A percentile compares a stretch with the other conserved stretches of the same genome.
Conservation (phyloP, 2,113 vertebrate species). For the Cacatua alba region DNA sequence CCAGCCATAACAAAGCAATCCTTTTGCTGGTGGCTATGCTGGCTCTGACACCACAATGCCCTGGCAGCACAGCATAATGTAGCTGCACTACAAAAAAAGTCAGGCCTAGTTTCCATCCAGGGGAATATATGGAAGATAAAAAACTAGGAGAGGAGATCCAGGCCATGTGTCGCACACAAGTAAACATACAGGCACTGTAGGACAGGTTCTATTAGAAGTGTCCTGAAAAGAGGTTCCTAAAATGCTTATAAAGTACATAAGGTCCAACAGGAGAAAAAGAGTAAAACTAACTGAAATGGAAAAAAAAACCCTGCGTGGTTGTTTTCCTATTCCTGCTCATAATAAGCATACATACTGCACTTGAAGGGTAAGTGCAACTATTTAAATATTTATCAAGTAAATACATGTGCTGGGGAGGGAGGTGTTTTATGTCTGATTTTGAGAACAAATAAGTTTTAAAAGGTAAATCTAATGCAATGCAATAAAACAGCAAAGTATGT, state of each 20-base stretch:
- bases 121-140: neutral
- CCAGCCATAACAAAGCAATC: neutral
- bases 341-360: neutral
- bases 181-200: accelerated
- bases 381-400: slow-evolving; percentile 66
- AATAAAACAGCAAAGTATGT: slow-evolving; percentile 56
- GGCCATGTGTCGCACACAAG: neutral
- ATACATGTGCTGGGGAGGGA: neutral
- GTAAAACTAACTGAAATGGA: neutral
- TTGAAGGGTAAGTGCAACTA: slow-evolving; percentile 23
- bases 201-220: neutral
- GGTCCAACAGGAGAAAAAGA: neutral
- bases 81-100: neutral
- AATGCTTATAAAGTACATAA: neutral
- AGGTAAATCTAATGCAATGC: slow-evolving; percentile 56
- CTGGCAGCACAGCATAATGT: accelerated
- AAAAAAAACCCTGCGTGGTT: neutral
- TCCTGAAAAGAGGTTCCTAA: neutral
- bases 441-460: slow-evolving; percentile 63
- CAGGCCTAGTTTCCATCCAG: neutral
- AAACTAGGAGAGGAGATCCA: neutral
- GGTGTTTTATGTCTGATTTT: slow-evolving; percentile 55
- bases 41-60: neutral
- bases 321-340: neutral
- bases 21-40: accelerated